These are phyloP conservation scores for Pseudanteris insignis DNA, from an alignment of 2,888 invertebrate species.

Conservation along the genomic window DNA sequence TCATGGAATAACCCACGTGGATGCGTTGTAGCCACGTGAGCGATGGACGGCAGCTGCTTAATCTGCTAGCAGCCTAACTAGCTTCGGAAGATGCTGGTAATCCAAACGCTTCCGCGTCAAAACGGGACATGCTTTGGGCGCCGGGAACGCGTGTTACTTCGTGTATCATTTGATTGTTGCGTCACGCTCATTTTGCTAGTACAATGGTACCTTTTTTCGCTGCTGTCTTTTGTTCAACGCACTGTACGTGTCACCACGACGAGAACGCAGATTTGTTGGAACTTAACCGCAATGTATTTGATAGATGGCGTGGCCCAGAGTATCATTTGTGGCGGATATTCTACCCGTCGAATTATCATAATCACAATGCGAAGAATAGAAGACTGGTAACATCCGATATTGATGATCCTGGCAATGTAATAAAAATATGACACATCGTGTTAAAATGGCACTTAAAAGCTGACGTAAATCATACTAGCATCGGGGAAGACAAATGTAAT, in stretches of 20 bases:
- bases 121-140: conserved; percentile 16
- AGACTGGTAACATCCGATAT: conserved; percentile 27
- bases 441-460: conserved; percentile 8
- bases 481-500: conserved; percentile 24
- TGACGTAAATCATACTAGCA: conserved; percentile 26
- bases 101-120: conserved; percentile 15
- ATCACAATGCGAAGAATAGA: conserved; percentile 15
- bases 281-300: conserved; percentile 35
- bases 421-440: conserved; percentile 20
- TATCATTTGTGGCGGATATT: conserved; percentile 30
- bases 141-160: conserved; percentile 21
- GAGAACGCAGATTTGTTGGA: conserved; percentile 32
- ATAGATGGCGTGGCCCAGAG: conserved; percentile 4
- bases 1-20: conserved; percentile 49
- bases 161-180: conserved; percentile 26
- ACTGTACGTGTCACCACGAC: conserved; percentile 32
- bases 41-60: conserved; percentile 32
- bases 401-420: conserved; percentile 28
- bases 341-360: conserved; percentile 24
- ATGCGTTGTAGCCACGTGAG: conserved; percentile 17
- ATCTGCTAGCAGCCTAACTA: conserved; percentile 22
- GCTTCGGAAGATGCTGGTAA: conserved; percentile 19
- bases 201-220: conserved; percentile 1
- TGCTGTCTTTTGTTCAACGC: conserved; percentile 9
- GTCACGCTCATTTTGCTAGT: conserved; percentile 23